phyloP scores from a whole-genome alignment of 1,140 invertebrate species.

The Zaprionus davidi region DNA sequence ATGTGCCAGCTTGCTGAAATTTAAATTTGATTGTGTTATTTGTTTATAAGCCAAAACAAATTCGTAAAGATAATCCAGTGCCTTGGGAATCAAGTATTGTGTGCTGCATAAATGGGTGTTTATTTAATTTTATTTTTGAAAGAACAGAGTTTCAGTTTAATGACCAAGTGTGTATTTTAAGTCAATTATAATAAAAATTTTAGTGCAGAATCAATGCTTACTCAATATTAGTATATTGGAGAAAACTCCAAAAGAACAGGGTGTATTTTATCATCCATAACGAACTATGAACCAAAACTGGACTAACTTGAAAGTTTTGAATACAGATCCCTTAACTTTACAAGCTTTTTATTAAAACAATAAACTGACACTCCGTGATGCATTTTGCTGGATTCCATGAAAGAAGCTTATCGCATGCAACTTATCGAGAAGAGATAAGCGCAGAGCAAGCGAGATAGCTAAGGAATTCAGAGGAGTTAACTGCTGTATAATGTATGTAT shows the following conservation, averaged over 20 bases:
- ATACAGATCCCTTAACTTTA: not conserved
- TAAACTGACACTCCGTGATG: not conserved
- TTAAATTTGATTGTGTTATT: not conserved
- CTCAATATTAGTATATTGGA: too few species aligned
- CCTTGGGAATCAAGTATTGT: not conserved
- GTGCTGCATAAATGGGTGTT: not conserved
- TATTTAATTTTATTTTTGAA: not conserved
- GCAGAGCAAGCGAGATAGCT: not conserved
- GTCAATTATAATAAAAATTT: too few species aligned
- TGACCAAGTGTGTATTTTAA: too few species aligned
- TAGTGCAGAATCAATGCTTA: too few species aligned
- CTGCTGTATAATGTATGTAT: not conserved
- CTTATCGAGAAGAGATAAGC: slow-evolving; percentile 8
- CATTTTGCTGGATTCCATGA: not conserved
- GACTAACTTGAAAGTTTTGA: too few species aligned
- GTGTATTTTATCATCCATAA: too few species aligned
- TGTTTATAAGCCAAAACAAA: not conserved
- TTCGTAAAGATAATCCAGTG: not conserved
- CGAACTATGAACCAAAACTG: too few species aligned
- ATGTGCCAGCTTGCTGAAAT: not conserved
- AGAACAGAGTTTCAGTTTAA: not conserved
- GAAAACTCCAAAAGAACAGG: too few species aligned
- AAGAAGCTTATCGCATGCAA: slow-evolving; percentile 3
- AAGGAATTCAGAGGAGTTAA: slow-evolving; percentile 15
- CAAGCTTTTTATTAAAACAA: not conserved